Base-by-base conservation (phyloP, 2,113 vertebrate species). In the Himantopus leucocephalus region DNA sequence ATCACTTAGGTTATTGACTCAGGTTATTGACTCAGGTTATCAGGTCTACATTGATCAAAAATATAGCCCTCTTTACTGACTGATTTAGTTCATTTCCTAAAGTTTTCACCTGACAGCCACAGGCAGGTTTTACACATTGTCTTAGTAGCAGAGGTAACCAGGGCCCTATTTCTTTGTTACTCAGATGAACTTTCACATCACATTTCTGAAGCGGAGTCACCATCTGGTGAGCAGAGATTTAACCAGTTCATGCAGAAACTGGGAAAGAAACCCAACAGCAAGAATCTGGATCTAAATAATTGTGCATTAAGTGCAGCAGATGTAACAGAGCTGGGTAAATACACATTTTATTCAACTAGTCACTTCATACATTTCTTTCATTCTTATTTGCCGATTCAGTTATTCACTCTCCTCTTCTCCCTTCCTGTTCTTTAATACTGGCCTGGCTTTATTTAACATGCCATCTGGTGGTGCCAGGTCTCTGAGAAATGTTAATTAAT, bases 271-370 rank as follows among this genome's bases (percentile, higher is more conserved):
- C 70, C 96, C 5, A 96, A 97, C 85, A 97, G 94, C 87, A 95
- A 96, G 50, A 97, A 79, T 67, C 95, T 99, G 24, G 98, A 98
- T 67, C 96, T 99, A 85, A 98, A 97, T 74, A 99, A 98, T 80
- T 98, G 98, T 87, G 97, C 98, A 10, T 95, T 99, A 71, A 98
- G 96, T 12, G 97, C 97, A 6, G 97, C 96, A 7, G 98, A 99
- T 35, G 30, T 98, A 89, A 87, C 97, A 72, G 98, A 99, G 66
- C 90, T 98, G 6, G 98, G 99, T 99, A 91, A 97, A 97, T 84
- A 70, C 22, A n/a, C 6, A 4, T 59, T 30, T 52, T 53, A 72
- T 53, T 88, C 27, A 59, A 53, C 35, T 64, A 19, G 22, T 67
- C 10, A 7, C 23, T 93, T 83, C 3, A 37, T 37, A 4, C 10